Conservation (phyloP, 2,113 vertebrate genomes). For the Ammodytes dubius region DNA sequence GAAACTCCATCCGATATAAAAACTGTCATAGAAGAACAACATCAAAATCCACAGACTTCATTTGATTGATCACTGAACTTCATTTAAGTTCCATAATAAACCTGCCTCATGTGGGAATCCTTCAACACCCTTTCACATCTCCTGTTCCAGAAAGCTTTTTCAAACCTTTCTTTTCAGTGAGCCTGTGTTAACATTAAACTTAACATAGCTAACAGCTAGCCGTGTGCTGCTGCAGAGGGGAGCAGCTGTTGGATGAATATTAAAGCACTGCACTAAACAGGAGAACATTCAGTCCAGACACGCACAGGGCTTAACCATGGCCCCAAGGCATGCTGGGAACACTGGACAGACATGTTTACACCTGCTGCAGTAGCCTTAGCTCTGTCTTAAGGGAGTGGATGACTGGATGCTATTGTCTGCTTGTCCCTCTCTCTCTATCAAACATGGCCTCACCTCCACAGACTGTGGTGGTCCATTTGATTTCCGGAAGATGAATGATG, state of each 20-base stretch:
- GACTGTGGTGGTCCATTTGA: constrained; percentile 50
- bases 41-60: too few relatives aligned
- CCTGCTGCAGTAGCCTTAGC: constrained; percentile 19
- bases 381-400: not conserved
- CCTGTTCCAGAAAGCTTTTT: not conserved
- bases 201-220: not conserved
- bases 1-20: too few relatives aligned
- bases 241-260: constrained; percentile 18
- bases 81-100: not conserved
- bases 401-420: constrained; percentile 16
- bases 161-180: not conserved
- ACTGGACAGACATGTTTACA: not conserved
- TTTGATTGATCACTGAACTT: too few relatives aligned
- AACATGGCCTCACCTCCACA: not conserved
- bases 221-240: not conserved
- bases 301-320: constrained; percentile 5
- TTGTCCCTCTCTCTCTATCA: not conserved
- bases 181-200: not conserved
- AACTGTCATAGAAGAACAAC: too few relatives aligned
- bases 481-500: constrained; percentile 8
- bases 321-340: not conserved
- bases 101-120: not conserved
- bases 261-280: constrained; percentile 33
- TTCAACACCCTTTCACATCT: not conserved
- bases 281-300: not conserved